These are phyloP conservation scores for Acronicta leporina DNA, from an alignment of 2,888 invertebrate species.

Conservation along the genomic window DNA sequence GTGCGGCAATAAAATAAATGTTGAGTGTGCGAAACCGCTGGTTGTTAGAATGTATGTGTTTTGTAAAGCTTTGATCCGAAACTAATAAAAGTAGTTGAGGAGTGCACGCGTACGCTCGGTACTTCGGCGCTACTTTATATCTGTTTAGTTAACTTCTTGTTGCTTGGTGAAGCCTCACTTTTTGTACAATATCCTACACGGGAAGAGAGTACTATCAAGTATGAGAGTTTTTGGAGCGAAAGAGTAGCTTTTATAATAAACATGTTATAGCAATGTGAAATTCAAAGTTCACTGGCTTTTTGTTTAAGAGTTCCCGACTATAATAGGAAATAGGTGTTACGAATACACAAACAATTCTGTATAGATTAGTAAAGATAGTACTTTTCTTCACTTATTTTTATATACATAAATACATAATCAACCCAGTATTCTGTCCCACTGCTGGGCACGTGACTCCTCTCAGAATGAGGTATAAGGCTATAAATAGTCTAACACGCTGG, in stretches of 20 bases:
- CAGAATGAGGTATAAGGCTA: no score
- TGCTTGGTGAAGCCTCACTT: conserved; percentile 42
- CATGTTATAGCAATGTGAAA: no score
- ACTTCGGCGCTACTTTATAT: conserved; percentile 59
- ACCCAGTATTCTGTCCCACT: no score
- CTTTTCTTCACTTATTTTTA: not conserved
- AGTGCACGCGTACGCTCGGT: conserved; percentile 45
- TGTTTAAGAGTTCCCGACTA: no score
- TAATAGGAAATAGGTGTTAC: no score
- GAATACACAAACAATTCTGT: no score
- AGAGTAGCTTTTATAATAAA: not conserved
- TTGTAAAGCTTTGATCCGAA: conserved; percentile 54
- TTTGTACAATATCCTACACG: conserved; percentile 47
- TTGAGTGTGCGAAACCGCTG: conserved; percentile 9
- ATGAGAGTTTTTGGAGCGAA: conserved; percentile 30
- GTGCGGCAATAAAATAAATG: conserved; percentile 16
- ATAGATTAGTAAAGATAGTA: not conserved
- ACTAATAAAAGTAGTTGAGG: conserved; percentile 65
- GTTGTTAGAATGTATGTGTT: conserved; percentile 35
- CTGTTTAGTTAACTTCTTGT: conserved; percentile 60
- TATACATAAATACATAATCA: no score
- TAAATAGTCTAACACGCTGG: no score
- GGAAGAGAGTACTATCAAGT: conserved; percentile 50
- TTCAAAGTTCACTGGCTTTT: no score
- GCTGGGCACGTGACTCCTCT: no score